Evolutionary conservation across 2,888 invertebrate species (phyloP).

Genomic region (Euspilapteryx auroguttella): DNA sequence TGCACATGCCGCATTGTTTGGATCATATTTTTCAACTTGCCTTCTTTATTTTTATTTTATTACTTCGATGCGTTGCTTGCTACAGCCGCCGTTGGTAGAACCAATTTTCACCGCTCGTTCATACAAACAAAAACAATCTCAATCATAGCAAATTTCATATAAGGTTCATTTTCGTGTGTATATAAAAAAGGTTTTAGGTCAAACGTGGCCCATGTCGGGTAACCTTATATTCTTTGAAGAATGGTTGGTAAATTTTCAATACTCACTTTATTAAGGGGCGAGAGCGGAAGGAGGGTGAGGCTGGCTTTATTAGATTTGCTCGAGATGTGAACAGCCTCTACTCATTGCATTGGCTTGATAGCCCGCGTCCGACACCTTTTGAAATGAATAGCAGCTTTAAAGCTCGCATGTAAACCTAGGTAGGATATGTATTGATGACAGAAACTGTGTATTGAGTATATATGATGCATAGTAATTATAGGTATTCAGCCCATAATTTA

Average conservation of each 20-base stretch:
- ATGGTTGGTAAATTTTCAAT: conserved; percentile 63
- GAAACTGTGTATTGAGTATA: no score
- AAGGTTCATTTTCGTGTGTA: conserved; percentile 13
- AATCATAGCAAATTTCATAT: conserved; percentile 8
- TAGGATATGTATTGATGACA: no score
- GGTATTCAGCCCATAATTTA: no score
- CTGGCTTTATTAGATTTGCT: conserved; percentile 57
- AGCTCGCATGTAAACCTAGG: no score
- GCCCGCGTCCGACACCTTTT: conserved; percentile 32
- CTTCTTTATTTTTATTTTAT: conserved; percentile 35
- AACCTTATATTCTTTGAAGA: conserved; percentile 56
- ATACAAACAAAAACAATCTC: conserved; percentile 3
- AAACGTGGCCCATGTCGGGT: conserved; percentile 32
- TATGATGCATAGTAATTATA: no score
- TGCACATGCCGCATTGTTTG: conserved; percentile 21
- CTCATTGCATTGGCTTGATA: conserved; percentile 31
- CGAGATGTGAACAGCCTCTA: conserved; percentile 42
- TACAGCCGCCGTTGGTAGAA: no score
- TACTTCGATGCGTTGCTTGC: no score
- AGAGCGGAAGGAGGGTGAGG: conserved; percentile 39
- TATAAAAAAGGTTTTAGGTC: conserved; percentile 15
- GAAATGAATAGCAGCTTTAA: conserved; percentile 15
- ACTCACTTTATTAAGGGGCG: conserved; percentile 57
- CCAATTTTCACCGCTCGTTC: conserved; percentile 15
- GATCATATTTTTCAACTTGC: conserved; percentile 35